Base-by-base conservation (phyloP, 2,888 invertebrate genomes). In the Nemoura dubitans region DNA sequence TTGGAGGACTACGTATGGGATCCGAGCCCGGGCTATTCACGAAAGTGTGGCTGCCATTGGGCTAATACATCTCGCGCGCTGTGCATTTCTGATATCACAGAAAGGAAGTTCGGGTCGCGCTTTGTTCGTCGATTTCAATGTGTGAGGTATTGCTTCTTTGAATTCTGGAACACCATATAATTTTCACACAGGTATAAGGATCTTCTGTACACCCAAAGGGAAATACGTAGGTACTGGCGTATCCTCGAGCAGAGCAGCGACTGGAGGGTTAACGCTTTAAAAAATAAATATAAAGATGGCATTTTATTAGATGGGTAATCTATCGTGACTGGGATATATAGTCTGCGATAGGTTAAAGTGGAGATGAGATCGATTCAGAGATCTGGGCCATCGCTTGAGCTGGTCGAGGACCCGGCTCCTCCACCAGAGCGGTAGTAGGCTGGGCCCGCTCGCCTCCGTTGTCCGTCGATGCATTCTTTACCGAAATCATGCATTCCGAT, bases 131-230 rank as follows among this genome's bases (percentile, higher is more conserved):
- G 5, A 10, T 30, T 81, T 43, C 84, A 76, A 84, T 43, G 84
- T 84, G 84, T 84, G 84, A 84, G 84, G 84, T 84, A 84, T 84
- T 27, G 59, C 84, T 84, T 59, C 84, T 84, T 21, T 59, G 84
- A 84, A 84, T 28, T 28, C 6, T 28, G 84, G 28, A 59, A 76
- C 84, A 84, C 84, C 84, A 43, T 84, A 84, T 76, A 84, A 84
- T 84, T 84, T 83, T 59, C 43, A 76, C 84, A 76, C 84, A 84
- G 84, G 84, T 84, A 84, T 26, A 84, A 84, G 43, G 27, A 84
- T 28, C 28, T 10, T 2, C 28, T 81, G 2, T n/a, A 80, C 16
- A 80, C 27, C 27, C 16, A 80, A 1, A 30, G 81, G 30, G 81
- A 78, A 27, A 78, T 59, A 36, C 36, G 3, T n/a, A 10, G 36